These are phyloP conservation scores for Limonius californicus DNA, from an alignment of 1,140 invertebrate genomes.

Conservation along the genomic window DNA sequence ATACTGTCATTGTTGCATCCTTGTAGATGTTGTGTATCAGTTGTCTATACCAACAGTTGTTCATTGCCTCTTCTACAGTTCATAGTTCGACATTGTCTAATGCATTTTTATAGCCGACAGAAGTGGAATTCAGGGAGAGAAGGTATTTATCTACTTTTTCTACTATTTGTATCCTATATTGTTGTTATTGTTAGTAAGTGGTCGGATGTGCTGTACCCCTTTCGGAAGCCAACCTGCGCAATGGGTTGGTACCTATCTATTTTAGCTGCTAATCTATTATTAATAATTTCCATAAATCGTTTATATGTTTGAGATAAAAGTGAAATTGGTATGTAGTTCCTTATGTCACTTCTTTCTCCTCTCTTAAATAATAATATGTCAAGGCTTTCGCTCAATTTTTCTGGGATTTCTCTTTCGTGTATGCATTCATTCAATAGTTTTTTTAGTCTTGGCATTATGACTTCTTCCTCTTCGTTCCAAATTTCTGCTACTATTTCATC, in stretches of 20 bases:
- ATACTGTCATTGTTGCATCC: neutral
- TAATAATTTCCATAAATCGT: neutral
- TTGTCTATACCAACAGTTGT: neutral
- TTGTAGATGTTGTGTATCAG: too few species aligned
- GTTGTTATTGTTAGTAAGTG: too few species aligned
- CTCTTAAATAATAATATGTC: neutral
- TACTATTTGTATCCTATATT: neutral
- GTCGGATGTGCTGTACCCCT: neutral
- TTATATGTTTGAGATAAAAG: neutral
- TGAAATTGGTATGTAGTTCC: neutral
- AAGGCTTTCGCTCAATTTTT: neutral
- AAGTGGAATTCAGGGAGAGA: neutral
- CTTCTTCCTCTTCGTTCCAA: neutral
- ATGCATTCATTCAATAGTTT: neutral
- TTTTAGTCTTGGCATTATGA: neutral
- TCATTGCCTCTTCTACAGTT: neutral
- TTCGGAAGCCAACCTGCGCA: neutral
- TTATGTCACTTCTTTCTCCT: neutral
- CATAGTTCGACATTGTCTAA: neutral
- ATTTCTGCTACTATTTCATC: neutral
- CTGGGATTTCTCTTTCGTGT: neutral
- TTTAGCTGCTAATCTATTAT: neutral
- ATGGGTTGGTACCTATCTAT: neutral
- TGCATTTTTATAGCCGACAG: neutral
- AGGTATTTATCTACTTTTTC: neutral